phyloP scores from a whole-genome alignment of 2,797 vertebrate genomes.

The Synanceia verrucosa region DNA sequence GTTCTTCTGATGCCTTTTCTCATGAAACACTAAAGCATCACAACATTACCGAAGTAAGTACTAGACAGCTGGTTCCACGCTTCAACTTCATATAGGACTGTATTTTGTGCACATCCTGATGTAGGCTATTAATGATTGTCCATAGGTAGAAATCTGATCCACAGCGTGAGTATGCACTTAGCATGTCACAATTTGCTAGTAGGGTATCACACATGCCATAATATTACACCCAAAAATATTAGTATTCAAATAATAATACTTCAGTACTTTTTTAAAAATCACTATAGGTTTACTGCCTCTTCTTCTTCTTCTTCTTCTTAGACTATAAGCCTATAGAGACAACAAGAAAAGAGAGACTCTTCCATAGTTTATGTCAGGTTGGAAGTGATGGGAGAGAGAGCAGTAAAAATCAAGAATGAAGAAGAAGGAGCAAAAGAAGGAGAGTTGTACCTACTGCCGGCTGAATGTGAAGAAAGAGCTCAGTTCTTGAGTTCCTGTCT shows the following conservation, averaged over 20 bases:
- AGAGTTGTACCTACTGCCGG: conserved; percentile 62
- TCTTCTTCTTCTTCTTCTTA: background rate
- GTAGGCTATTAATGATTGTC: background rate
- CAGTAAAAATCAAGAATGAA: background rate
- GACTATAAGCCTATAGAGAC: background rate
- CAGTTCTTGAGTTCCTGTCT: conserved; percentile 29
- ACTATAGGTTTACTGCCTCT: background rate
- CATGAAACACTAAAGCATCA: conserved; percentile 3
- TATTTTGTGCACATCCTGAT: background rate
- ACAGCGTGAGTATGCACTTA: background rate
- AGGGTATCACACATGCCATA: background rate
- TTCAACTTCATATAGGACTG: background rate
- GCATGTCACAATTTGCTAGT: background rate
- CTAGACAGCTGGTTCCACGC: background rate
- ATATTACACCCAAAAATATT: no score
- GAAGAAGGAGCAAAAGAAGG: background rate
- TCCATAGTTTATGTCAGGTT: background rate
- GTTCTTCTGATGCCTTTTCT: background rate
- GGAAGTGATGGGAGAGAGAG: background rate
- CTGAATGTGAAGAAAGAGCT: conserved; percentile 41
- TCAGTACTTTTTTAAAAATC: background rate
- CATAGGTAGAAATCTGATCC: background rate
- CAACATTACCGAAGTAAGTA: background rate
- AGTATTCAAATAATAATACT: background rate
- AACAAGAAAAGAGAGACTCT: background rate